phyloP scores from a whole-genome alignment of 2,113 vertebrate species.

The Amazona vittata region DNA sequence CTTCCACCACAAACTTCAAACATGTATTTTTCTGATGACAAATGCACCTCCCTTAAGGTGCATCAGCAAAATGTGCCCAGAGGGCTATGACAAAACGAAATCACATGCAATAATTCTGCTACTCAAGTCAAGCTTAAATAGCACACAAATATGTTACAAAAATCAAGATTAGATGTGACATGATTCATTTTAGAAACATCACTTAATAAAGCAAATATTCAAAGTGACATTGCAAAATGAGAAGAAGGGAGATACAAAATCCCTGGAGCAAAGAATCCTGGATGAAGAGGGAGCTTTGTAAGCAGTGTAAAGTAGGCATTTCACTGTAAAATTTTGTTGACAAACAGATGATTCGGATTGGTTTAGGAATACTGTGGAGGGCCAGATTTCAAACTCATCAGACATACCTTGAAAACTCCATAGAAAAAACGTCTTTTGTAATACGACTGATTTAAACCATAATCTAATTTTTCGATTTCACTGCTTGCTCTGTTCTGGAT shows the following conservation, averaged over 20 bases:
- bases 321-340: not conserved
- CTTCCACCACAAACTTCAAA: not conserved
- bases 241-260: not conserved
- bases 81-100: not conserved
- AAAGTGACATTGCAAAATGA: not conserved
- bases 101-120: not conserved
- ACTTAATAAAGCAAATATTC: not conserved
- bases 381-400: not conserved
- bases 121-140: slow-evolving; percentile 12
- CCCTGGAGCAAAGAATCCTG: not conserved
- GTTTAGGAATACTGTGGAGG: not conserved
- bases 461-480: not conserved
- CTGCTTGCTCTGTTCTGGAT: not conserved
- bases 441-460: not conserved
- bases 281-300: not conserved
- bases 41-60: not conserved
- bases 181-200: not conserved
- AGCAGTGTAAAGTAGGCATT: not conserved
- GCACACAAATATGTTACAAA: not conserved
- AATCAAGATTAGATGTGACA: not conserved
- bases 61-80: not conserved
- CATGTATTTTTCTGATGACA: not conserved
- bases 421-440: not conserved
- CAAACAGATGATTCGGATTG: not conserved
- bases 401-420: not conserved